A percentile compares a stretch with the other conserved stretches of the same genome.
These are phyloP conservation scores for Mythimna albipuncta DNA, from an alignment of 2,888 invertebrate genomes.

Conservation along the genomic window DNA sequence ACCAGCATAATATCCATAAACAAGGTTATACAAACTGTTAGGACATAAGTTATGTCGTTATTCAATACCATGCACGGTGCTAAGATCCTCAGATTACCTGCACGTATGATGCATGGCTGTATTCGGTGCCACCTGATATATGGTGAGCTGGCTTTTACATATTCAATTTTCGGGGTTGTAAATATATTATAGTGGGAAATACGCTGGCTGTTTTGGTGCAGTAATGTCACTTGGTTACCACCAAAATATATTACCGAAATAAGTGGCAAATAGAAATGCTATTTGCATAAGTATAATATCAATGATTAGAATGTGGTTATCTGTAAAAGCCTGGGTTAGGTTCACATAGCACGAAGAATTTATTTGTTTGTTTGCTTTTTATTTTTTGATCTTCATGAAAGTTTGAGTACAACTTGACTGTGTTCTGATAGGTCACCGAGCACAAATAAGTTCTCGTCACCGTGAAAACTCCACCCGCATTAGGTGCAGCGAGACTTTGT, in stretches of 20 bases:
- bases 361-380: too few relatives aligned
- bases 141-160: constrained; percentile 38
- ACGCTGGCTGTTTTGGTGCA: not conserved
- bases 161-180: constrained; percentile 44
- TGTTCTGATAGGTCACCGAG: too few relatives aligned
- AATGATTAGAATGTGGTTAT: too few relatives aligned
- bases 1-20: constrained; percentile 7
- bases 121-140: constrained; percentile 38
- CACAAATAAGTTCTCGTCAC: too few relatives aligned
- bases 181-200: constrained; percentile 19
- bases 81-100: constrained; percentile 46
- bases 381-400: too few relatives aligned
- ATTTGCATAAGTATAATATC: too few relatives aligned
- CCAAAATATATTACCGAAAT: not conserved
- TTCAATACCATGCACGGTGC: constrained; percentile 39
- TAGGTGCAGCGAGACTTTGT: too few relatives aligned
- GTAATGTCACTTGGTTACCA: not conserved
- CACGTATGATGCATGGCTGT: constrained; percentile 41
- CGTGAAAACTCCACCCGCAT: too few relatives aligned
- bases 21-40: constrained; percentile 13
- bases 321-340: too few relatives aligned
- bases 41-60: constrained; percentile 28
- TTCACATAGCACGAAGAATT: too few relatives aligned
- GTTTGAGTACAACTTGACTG: too few relatives aligned
- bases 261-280: not conserved